Evolutionary conservation across 2,888 invertebrate genomes (phyloP), one percentile per base, ranked within the genome.

Genomic region (Drepanosiphum platanoidis): DNA sequence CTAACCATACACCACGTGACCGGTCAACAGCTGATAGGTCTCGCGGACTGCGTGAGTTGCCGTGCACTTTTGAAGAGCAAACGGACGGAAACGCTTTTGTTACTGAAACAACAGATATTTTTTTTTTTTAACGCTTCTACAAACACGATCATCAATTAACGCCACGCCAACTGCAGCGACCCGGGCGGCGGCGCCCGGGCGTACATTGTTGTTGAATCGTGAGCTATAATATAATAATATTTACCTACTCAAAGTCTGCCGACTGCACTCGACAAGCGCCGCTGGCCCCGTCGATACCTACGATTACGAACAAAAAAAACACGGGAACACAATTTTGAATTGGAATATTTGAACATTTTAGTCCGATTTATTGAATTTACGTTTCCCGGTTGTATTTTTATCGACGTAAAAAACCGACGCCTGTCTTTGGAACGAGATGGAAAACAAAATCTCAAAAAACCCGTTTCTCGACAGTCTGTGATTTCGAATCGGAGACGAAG

Each of bases 281-380:
- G n/a, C 61, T 8, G n/a, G n/a, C n/a, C n/a, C n/a, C n/a, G n/a
- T n/a, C n/a, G n/a, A n/a, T n/a, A n/a, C n/a, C n/a, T n/a, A n/a
- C n/a, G n/a, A n/a, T n/a, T n/a, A n/a, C n/a, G n/a, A n/a, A n/a
- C n/a, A n/a, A n/a, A n/a, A n/a, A n/a, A n/a, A n/a, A n/a, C 27
- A 18, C 52, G 70, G 70, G 13, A 81, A 71, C 58, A 39, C 36
- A 39, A 58, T 71, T 81, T 61, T 81, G n/a, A 81, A 81, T 81
- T 81, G 80, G 80, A 81, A 81, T 58, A 71, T 52, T 58, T 71
- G 9, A 58, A 11, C 2, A 58, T 39, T 71, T 71, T 71, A 71
- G 80, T 71, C 80, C 58, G 58, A 80, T 80, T 81, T 68, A 34
- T 52, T 46, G 68, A n/a, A n/a, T n/a, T n/a, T 79, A 34, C 34